phyloP scores from a whole-genome alignment of 2,888 invertebrate species.

The Diaprepes abbreviatus region DNA sequence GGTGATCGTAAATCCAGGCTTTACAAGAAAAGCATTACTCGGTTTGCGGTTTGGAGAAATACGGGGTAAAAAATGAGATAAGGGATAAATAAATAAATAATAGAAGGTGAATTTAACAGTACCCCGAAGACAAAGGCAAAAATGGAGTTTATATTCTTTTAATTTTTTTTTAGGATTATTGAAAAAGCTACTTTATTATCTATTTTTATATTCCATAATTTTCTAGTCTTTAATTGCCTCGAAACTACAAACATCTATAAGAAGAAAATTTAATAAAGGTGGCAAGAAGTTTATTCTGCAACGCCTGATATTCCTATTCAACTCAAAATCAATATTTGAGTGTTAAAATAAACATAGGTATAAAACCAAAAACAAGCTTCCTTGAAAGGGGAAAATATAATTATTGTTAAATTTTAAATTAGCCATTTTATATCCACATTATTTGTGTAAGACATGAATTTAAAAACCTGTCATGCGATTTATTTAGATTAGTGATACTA shows the following conservation, averaged over 20 bases:
- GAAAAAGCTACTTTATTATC: too few species aligned
- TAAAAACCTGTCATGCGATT: too few species aligned
- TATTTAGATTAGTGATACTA: too few species aligned
- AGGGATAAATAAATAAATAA: slow-evolving; percentile 30
- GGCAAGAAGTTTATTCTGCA: neutral
- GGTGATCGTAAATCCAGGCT: slow-evolving; percentile 20
- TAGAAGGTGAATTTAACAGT: slow-evolving; percentile 6
- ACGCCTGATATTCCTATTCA: too few species aligned
- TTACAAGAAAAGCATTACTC: slow-evolving; percentile 10
- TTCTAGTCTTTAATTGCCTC: neutral
- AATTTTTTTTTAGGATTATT: neutral
- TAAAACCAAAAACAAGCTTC: too few species aligned
- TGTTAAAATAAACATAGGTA: too few species aligned
- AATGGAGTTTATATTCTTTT: neutral
- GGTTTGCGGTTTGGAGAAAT: slow-evolving; percentile 29
- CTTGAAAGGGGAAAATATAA: too few species aligned
- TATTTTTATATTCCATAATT: neutral
- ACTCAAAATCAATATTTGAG: too few species aligned
- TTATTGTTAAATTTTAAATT: too few species aligned
- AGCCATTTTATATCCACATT: too few species aligned
- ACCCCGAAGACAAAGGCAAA: slow-evolving; percentile 1
- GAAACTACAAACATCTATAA: too few species aligned
- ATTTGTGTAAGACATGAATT: too few species aligned
- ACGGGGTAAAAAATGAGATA: slow-evolving; percentile 17
- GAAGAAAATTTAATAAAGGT: neutral